Evolutionary conservation across 2,797 vertebrate genomes (phyloP), one percentile per base, ranked within the genome.

Genomic region (Geotrypetes seraphini): DNA sequence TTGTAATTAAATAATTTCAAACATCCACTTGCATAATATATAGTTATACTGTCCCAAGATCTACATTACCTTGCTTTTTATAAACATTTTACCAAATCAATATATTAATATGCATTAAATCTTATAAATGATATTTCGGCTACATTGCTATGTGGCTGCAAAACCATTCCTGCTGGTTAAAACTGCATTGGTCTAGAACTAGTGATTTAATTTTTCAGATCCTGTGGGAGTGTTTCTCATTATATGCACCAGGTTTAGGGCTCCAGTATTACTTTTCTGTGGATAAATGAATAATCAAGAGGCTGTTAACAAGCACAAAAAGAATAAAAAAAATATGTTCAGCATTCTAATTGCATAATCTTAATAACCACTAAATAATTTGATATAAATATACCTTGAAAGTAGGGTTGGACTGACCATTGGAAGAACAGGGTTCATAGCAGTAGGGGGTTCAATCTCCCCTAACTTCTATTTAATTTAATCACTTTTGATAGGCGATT

Each of bases 11-110:
- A 6, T 4, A 44, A 16, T 19, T 36, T 10, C 28, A 19, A 48
- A n/a, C 17, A 46, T 39, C 4, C 7, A 20, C 26, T 40, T 30
- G 7, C 22, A 17, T 31, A 2, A 28, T n/a, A n/a, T n/a, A n/a
- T n/a, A 13, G 26, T 36, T 31, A 12, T 31, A 2, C 3, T 34
- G 16, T 21, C 26, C 9, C 25, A 36, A 8, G 6, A 50, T 36
- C 35, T 56, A 61, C 38, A 31, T 3, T 6, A 31, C 33, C 36
- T 57, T 43, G 22, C 44, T 14, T 22, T 46, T 10, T 12, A 48
- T 22, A 33, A 54, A 19, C 9, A 50, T 45, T 14, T 22, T 49
- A 47, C 31, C 33, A n/a, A 43, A 43, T 46, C 36, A 22, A 50
- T 5, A 39, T 3, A 25, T 10, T 36, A 47, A 49, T 12, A 25